These are phyloP conservation scores for Pantherophis vulpinus DNA, from an alignment of 2,797 vertebrate genomes.

Conservation along the genomic window DNA sequence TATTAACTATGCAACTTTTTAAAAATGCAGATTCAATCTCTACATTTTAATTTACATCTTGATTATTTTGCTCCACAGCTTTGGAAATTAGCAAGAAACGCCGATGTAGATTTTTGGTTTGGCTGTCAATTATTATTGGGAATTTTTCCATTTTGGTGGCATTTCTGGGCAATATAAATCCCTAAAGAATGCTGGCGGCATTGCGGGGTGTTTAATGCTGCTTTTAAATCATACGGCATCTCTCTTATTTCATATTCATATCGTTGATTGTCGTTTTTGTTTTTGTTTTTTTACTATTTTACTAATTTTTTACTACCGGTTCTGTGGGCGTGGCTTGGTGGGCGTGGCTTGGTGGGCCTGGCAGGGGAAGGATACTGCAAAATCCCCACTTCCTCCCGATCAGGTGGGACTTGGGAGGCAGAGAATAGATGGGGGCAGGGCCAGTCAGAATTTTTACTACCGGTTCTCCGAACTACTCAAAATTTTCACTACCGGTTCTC, in stretches of 20 bases:
- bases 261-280: constrained; percentile 28
- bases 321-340: too few relatives aligned
- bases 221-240: constrained; percentile 39
- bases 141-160: constrained; percentile 51
- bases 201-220: neutral
- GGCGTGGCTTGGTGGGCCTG: too few relatives aligned
- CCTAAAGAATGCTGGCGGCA: constrained; percentile 29
- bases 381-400: too few relatives aligned
- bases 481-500: too few relatives aligned
- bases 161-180: constrained; percentile 33
- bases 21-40: neutral
- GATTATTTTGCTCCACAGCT: neutral
- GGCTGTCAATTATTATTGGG: constrained; percentile 47
- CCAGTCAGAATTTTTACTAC: too few relatives aligned
- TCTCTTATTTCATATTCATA: constrained; percentile 4
- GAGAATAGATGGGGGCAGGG: too few relatives aligned
- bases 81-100: neutral
- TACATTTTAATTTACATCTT: neutral
- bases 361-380: too few relatives aligned
- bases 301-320: too few relatives aligned
- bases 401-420: too few relatives aligned
- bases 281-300: too few relatives aligned
- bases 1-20: neutral
- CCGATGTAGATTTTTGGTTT: constrained; percentile 29
- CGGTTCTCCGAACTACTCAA: too few relatives aligned